phyloP scores from a whole-genome alignment of 2,888 invertebrate species.

The Ophion ellenae region DNA sequence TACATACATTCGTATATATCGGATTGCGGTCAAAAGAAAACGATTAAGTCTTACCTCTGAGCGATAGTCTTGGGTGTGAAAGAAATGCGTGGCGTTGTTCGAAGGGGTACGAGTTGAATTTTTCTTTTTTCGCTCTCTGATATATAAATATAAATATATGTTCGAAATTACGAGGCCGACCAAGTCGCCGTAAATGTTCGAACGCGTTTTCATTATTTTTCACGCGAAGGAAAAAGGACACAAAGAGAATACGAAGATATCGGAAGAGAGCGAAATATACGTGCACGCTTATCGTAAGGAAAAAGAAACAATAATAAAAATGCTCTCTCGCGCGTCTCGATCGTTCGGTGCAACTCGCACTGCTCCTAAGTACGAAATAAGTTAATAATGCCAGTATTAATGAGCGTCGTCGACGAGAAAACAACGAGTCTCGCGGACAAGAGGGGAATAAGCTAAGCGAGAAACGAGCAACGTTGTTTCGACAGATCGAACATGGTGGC shows the following conservation, averaged over 20 bases:
- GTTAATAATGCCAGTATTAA: constrained; percentile 76
- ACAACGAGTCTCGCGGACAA: constrained; percentile 44
- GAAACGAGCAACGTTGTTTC: no score
- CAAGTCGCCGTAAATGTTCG: constrained; percentile 48
- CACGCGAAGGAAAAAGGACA: constrained; percentile 26
- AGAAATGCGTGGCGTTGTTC: no score
- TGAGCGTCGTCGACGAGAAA: constrained; percentile 72
- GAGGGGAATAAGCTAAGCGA: background rate
- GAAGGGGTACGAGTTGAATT: no score
- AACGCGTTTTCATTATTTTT: constrained; percentile 41
- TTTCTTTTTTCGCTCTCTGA: background rate
- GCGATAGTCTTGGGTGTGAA: no score
- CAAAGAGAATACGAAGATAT: constrained; percentile 16
- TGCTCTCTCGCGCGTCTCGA: constrained; percentile 54
- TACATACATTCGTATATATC: background rate
- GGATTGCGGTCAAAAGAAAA: background rate
- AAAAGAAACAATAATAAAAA: constrained; percentile 30
- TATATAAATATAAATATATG: background rate
- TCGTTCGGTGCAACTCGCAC: constrained; percentile 52
- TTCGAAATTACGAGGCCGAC: constrained; percentile 49
- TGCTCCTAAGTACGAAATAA: constrained; percentile 58
- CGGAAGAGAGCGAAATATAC: constrained; percentile 19
- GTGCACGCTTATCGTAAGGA: constrained; percentile 49
- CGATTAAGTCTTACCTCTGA: background rate
- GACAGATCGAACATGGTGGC: no score